Percentiles rank a stretch among this genome's conserved stretches.
Conservation (phyloP, 2,888 invertebrate genomes). For the Oligia fasciuncula region DNA sequence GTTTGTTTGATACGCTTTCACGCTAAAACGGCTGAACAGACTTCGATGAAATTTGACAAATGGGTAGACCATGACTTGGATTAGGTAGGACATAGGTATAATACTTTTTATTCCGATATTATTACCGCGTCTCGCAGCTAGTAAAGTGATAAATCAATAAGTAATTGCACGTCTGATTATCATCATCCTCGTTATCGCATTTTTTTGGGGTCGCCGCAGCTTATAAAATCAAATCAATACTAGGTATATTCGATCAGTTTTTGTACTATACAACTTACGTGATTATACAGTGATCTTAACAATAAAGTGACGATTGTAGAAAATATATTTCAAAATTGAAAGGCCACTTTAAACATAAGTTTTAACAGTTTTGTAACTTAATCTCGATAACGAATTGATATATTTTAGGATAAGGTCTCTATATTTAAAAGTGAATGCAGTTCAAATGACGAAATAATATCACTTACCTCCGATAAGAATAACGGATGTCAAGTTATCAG, state of each 20-base stretch:
- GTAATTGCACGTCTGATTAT: background rate
- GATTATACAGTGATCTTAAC: background rate
- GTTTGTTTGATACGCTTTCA: background rate
- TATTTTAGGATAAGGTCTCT: conserved; percentile 2
- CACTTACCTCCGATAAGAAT: conserved; percentile 95
- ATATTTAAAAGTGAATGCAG: background rate
- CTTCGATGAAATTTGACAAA: too few species aligned
- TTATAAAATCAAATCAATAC: background rate
- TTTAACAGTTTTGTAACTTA: conserved; percentile 13
- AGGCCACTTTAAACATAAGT: background rate
- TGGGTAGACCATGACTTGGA: background rate
- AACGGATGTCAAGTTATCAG: conserved; percentile 95
- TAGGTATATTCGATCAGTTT: too few species aligned
- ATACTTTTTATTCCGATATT: background rate
- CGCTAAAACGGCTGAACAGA: background rate
- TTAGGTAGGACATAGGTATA: background rate
- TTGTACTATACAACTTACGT: background rate
- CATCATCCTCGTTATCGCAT: too few species aligned
- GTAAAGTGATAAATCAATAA: too few species aligned
- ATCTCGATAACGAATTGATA: background rate
- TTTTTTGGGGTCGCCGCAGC: background rate
- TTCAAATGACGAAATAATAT: conserved; percentile 19
- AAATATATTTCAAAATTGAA: background rate
- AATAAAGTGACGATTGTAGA: background rate
- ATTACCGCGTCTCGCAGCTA: background rate